Evolutionary conservation across 2,113 vertebrate genomes (phyloP).

Genomic region (Psittacula cyanocephala): DNA sequence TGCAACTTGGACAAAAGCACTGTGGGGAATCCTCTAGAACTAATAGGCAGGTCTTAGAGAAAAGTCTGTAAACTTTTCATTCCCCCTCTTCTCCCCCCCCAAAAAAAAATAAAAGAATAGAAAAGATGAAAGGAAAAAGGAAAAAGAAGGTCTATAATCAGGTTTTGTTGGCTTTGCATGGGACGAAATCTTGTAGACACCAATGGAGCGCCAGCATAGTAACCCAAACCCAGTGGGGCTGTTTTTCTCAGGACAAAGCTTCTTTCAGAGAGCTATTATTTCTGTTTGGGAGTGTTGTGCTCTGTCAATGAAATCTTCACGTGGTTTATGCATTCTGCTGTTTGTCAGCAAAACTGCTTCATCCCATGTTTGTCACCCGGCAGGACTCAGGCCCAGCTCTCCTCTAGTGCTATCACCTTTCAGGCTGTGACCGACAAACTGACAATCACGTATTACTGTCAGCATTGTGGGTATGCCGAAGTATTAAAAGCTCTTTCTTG

Average conservation of each 20-base stretch:
- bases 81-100: rapidly evolving
- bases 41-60: neutral
- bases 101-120: neutral
- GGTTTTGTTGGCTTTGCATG: neutral
- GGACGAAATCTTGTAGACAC: neutral
- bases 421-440: neutral
- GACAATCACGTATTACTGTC: neutral
- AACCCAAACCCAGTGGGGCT: neutral
- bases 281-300: neutral
- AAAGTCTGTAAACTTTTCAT: neutral
- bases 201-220: neutral
- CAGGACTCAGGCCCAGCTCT: neutral
- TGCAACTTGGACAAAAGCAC: neutral
- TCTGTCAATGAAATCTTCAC: neutral
- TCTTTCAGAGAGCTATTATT: neutral
- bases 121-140: neutral
- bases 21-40: neutral
- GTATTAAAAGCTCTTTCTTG: conserved; percentile 39
- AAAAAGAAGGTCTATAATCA: neutral
- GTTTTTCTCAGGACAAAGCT: neutral
- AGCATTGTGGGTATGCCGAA: neutral
- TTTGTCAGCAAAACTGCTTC: neutral
- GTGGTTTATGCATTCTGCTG: neutral
- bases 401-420: neutral
- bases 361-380: neutral